Conservation (phyloP, 2,113 vertebrate genomes). For the Nicator chloris region DNA sequence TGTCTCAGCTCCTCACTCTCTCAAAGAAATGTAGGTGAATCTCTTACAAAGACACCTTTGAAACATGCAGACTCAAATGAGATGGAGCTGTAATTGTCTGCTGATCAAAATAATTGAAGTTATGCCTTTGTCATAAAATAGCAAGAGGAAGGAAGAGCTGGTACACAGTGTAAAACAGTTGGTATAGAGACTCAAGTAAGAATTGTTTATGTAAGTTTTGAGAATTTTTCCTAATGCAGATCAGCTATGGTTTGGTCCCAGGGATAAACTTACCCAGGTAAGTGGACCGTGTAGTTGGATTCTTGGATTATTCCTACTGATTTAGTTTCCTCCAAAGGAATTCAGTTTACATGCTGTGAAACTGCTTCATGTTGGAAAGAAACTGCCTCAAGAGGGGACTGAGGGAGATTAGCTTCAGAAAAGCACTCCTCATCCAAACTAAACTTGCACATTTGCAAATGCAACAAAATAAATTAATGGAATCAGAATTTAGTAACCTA, state of each 20-base stretch:
- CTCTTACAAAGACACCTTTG: not conserved
- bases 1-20: not conserved
- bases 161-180: fast-evolving
- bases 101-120: not conserved
- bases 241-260: not conserved
- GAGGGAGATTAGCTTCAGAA: not conserved
- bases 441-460: not conserved
- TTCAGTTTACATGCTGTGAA: not conserved
- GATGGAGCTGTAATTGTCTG: not conserved
- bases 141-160: not conserved
- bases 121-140: not conserved
- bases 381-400: not conserved
- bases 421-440: not conserved
- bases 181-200: not conserved
- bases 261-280: not conserved
- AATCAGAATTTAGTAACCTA: not conserved
- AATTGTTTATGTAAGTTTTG: not conserved
- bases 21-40: not conserved
- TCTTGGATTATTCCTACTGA: not conserved
- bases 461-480: not conserved
- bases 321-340: not conserved
- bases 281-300: not conserved
- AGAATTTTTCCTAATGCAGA: not conserved
- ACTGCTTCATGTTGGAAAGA: not conserved
- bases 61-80: not conserved